Percentiles rank a stretch among this genome's conserved stretches.
Conservation (phyloP, 2,888 invertebrate species). For the Opisthograptis luteolata region DNA sequence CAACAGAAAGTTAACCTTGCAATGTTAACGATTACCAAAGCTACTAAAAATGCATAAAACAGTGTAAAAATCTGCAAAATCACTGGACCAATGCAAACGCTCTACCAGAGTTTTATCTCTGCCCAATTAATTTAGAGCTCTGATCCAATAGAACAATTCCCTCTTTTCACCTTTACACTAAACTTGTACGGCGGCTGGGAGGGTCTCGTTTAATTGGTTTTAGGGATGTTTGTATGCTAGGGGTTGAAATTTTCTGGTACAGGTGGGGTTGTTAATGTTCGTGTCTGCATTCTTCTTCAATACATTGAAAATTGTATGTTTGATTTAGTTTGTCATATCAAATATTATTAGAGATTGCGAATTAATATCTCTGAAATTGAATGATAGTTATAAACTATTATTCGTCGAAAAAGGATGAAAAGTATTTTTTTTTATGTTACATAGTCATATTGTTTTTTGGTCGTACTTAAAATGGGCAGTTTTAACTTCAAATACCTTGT, state of each 20-base stretch:
- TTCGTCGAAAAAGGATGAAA: no score
- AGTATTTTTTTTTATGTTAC: no score
- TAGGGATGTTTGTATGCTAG: slow-evolving; percentile 48
- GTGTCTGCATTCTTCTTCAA: slow-evolving; percentile 47
- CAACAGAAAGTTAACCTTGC: no score
- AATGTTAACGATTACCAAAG: no score
- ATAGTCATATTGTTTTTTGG: no score
- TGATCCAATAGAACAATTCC: slow-evolving; percentile 36
- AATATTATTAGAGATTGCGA: no score
- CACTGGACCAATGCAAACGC: slow-evolving; percentile 52
- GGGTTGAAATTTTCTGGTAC: slow-evolving; percentile 50
- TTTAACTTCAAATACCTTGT: no score
- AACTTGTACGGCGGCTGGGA: slow-evolving; percentile 33
- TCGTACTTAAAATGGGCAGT: no score
- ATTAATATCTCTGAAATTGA: no score
- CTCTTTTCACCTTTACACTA: slow-evolving; percentile 34
- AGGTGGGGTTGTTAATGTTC: slow-evolving; percentile 52
- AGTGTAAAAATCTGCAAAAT: slow-evolving; percentile 35
- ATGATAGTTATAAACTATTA: no score
- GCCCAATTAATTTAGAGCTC: slow-evolving; percentile 48
- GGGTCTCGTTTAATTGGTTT: slow-evolving; percentile 47
- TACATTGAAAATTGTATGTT: no score
- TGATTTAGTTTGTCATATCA: no score
- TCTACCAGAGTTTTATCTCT: slow-evolving; percentile 27
- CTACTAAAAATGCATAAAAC: neutral